Evolutionary conservation across 2,888 invertebrate species (phyloP), one percentile per base, ranked within the genome.

Genomic region (Polyommatus icarus): DNA sequence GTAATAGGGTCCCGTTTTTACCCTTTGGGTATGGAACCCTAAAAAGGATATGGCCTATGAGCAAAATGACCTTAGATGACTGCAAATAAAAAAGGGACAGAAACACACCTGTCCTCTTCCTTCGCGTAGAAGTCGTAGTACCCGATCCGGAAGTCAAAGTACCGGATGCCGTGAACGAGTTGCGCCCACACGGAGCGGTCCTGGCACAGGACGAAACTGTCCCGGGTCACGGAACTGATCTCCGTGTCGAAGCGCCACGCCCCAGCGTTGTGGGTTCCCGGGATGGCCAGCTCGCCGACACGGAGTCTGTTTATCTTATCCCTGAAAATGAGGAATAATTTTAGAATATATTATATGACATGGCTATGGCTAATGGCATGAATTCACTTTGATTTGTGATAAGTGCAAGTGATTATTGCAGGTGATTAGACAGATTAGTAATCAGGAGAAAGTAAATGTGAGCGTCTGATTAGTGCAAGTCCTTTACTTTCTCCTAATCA

Each of bases 161-260:
- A 98, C 85, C 98, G 94, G 84, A 97, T 96, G 77, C 98, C 98
- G 86, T 97, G 96, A 0, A 97, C 96, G n/a, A 98, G 94, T 85
- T 98, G 98, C 0, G 96, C 95, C 97, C 97, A 98, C 76, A 98
- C 94, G 84, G 96, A 96, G 79, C 97, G 95, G 87, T 98, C 97
- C 88, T 98, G 98, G 83, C 94, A 94, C 1, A 94, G 87, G 40
- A 94, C 89, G 83, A 93, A 94, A 83, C 83, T 90, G 81, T 94
- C 93, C 32, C 89, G 89, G 76, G 85, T 87, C 81, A 84, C 86
- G 79, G 81, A 91, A 87, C 85, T 92, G 87, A 91, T 86, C 86
- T 91, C 93, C 83, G 90, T 94, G 91, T 91, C 93, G 88, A 90
- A 91, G 59, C 92, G 82, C 95, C 94, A 89, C 71, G 95, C 87